Percentiles rank a stretch among this genome's conserved stretches.
These are phyloP conservation scores for Hemitrygon akajei DNA, from an alignment of 2,797 vertebrate genomes.

Conservation along the genomic window DNA sequence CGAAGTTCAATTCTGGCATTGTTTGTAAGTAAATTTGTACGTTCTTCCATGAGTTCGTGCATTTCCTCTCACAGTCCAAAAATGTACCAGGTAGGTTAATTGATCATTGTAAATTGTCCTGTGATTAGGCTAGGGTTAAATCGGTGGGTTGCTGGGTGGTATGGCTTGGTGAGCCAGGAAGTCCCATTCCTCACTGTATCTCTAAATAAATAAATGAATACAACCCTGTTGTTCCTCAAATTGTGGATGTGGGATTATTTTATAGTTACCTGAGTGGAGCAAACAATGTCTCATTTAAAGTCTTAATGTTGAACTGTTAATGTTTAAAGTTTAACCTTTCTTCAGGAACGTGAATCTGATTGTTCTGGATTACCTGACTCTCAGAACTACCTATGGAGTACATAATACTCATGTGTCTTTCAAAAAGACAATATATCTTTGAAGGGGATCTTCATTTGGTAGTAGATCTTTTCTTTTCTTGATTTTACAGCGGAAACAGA, in stretches of 20 bases:
- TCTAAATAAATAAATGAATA: too few species aligned
- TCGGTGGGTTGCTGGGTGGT: too few species aligned
- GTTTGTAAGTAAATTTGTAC: too few species aligned
- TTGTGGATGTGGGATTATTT: not conserved
- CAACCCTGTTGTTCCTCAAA: not conserved
- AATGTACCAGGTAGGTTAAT: too few species aligned
- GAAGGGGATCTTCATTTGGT: not conserved
- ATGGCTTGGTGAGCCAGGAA: too few species aligned
- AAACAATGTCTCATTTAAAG: not conserved
- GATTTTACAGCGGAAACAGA: conserved; percentile 67
- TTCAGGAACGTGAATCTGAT: not conserved
- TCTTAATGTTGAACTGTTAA: too few species aligned
- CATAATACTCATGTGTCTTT: not conserved
- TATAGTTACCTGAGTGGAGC: not conserved
- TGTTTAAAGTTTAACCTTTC: not conserved
- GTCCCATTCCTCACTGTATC: too few species aligned
- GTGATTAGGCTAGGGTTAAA: too few species aligned
- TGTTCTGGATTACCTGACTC: not conserved
- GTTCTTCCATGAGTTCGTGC: too few species aligned
- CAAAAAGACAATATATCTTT: not conserved
- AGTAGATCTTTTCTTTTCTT: not conserved
- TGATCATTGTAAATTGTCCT: too few species aligned
- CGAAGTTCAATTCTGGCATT: too few species aligned
- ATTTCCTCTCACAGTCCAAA: too few species aligned
- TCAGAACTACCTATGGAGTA: not conserved